Evolutionary conservation across 53 echinoderm and acorn worm genomes (phyloP), one percentile per base, ranked within the genome.

Genomic region (Henricia sp.): DNA sequence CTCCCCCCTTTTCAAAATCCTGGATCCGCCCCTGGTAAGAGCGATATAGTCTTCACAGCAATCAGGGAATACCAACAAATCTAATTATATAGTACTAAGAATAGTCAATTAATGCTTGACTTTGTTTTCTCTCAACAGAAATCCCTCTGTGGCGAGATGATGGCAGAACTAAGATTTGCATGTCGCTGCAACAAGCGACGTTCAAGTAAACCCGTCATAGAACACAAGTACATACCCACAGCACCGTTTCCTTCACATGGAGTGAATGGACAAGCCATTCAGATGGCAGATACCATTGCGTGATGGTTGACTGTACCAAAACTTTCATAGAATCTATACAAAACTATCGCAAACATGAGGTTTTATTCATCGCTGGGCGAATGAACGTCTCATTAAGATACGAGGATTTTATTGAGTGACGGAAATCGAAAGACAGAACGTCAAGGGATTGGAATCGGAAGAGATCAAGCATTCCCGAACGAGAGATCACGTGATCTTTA

Each of bases 81-180:
- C 21, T 20, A 20, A 56, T 20, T 5, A 20, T 11, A 56, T 20
- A 6, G 17, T 56, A 19, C 57, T 48, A 48, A 48, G 48, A 11
- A 6, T 23, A 11, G 5, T 56, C 21, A 14, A 14, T 10, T 71
- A 8, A n/a, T 44, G 8, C 27, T 39, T 83, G 16, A 19, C 33
- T 57, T 68, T 69, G 13, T 56, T 44, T 35, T 70, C 5, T 6
- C 41, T 32, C 29, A 21, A 57, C 86, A 99, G 99, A 99, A 99
- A 95, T 99, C 99, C 11, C 71, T 99, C 3, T 99, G 99, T 68
- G 99, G 92, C 1, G 99, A 99, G 74, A 99, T 99, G 99, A 95
- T 92, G 92, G 88, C 92, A 6, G 99, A 99, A 51, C 76, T 99
- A 50, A 72, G 94, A 13, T 99, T 99, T 68, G 99, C 99, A n/a